Conservation (phyloP, 2,888 invertebrate genomes). For the Sarcophaga subvicina region DNA sequence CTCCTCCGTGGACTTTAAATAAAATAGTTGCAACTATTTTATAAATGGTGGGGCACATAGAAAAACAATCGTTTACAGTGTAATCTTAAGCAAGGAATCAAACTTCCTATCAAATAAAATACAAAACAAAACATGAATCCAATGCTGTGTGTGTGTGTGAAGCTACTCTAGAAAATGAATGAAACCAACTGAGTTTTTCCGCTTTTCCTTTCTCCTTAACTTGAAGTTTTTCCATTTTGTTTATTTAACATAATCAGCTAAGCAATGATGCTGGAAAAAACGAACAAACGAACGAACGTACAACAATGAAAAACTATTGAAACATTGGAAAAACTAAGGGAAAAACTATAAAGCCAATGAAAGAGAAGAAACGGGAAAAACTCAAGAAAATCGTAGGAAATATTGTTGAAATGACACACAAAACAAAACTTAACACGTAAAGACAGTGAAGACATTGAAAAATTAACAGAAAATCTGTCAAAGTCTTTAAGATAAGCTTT, state of each 20-base stretch:
- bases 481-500: conserved; percentile 56
- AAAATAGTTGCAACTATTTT: conserved; percentile 26
- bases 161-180: too few species aligned
- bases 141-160: too few species aligned
- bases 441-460: conserved; percentile 55
- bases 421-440: conserved; percentile 59
- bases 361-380: not conserved
- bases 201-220: not conserved
- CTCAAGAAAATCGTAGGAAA: not conserved
- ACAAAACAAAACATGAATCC: not conserved
- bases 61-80: conserved; percentile 38
- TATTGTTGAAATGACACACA: conserved; percentile 52
- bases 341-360: not conserved
- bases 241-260: conserved; percentile 52
- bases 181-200: too few species aligned
- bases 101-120: not conserved
- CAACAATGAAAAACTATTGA: conserved; percentile 35
- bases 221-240: not conserved
- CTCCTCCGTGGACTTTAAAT: too few species aligned
- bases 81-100: conserved; percentile 32
- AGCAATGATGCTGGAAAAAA: conserved; percentile 22
- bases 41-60: conserved; percentile 21
- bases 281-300: not conserved
- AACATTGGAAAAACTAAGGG: not conserved
- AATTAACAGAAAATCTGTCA: conserved; percentile 64